Evolutionary conservation across 2,888 invertebrate species (phyloP).

Genomic region (Punctoribates punctum): DNA sequence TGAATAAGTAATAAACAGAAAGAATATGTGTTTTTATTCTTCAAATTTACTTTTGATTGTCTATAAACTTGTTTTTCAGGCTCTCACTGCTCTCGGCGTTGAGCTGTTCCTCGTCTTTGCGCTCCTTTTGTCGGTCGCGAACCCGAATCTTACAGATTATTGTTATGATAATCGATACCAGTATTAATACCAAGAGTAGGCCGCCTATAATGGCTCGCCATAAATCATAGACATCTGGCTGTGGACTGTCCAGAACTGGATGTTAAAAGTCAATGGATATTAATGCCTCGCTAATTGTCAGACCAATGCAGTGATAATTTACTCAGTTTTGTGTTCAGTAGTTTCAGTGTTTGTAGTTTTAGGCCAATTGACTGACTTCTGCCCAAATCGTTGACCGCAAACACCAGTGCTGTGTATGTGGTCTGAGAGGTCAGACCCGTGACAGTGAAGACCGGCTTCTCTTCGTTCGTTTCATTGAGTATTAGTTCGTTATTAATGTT

Average conservation of each 20-base stretch:
- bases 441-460: not conserved
- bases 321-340: not conserved
- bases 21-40: not conserved
- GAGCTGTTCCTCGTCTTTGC: not conserved
- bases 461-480: not conserved
- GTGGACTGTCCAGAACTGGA: not conserved
- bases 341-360: slow-evolving; percentile 13
- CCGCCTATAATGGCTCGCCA: not conserved
- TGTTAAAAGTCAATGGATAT: not conserved
- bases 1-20: not conserved
- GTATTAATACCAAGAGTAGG: not conserved
- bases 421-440: not conserved
- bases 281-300: not conserved
- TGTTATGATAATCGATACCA: not conserved
- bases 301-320: not conserved
- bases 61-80: not conserved
- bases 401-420: not conserved
- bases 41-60: slow-evolving; percentile 22
- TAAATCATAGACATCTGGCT: not conserved
- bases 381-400: slow-evolving; percentile 5
- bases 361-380: not conserved
- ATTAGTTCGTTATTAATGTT: slow-evolving; percentile 18
- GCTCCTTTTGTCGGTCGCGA: slow-evolving; percentile 2
- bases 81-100: not conserved
- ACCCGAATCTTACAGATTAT: not conserved